Conservation (phyloP, 2,888 invertebrate species). For the Rhagium mordax region DNA sequence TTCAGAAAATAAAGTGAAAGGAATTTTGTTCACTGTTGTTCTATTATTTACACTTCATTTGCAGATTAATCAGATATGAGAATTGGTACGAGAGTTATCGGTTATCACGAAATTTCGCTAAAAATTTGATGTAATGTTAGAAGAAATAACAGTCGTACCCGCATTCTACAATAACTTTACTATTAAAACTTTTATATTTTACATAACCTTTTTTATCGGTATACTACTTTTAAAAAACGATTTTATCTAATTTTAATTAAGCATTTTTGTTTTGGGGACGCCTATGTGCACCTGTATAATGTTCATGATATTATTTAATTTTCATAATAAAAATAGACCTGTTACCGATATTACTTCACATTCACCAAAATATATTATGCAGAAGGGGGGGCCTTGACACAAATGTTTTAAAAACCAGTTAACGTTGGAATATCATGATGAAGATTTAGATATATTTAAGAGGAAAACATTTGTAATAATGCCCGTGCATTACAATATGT, state of each 20-base stretch:
- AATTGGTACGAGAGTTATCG: not conserved
- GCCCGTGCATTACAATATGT: conserved; percentile 3
- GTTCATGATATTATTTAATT: conserved; percentile 37
- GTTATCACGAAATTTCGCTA: not conserved
- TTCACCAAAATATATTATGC: conserved; percentile 46
- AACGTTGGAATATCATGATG: conserved; percentile 47
- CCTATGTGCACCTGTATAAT: conserved; percentile 29
- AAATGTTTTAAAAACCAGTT: conserved; percentile 52
- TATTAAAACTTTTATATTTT: not conserved
- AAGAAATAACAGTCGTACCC: not conserved
- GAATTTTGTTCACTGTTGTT: not conserved
- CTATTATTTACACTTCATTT: not conserved
- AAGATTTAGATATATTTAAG: conserved; percentile 47
- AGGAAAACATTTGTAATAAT: conserved; percentile 47
- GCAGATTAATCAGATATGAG: not conserved
- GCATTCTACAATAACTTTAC: not conserved
- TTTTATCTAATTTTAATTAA: not conserved
- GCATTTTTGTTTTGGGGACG: not conserved
- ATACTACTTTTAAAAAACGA: not conserved
- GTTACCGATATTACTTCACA: conserved; percentile 50
- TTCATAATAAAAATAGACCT: conserved; percentile 42
- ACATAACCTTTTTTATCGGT: not conserved
- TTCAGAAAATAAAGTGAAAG: not conserved
- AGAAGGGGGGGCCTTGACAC: conserved; percentile 51
- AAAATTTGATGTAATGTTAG: not conserved